Base-by-base conservation (phyloP, 2,888 invertebrate species). In the Hydropsyche betteni region DNA sequence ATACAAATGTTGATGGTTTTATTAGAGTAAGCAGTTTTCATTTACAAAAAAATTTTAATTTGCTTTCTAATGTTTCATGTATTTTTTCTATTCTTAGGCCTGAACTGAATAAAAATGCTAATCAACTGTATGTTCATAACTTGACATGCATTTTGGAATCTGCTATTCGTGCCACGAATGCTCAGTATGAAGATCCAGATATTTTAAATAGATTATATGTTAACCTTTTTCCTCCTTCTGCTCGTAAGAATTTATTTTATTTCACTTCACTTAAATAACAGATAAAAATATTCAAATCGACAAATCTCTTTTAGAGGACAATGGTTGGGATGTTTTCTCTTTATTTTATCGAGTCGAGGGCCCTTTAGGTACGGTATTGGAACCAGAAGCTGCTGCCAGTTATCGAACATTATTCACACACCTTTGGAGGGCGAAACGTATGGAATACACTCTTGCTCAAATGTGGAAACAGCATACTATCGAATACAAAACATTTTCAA, bases 1-100 rank as follows among this genome's bases (percentile, higher is more conserved):
- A 96, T 97, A 81, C 91, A 95, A 82, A 94, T 97, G 82, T 90
- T 99, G 74, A 93, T 99, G 91, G 95, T 97, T 81, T 88, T 97
- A 77, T 86, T 98, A 79, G 94, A 94, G 96, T 96, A 86, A 88
- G 91, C 88, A 61, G 6, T 44, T 44, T 44, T 44, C 3, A 8
- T 1, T 4, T 1, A 10, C 6, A 44, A 8, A 0, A 7, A 76
- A 69, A 34, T 61, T 69, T 16, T 1, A 24, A 69, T n/a, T 6
- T 70, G 34, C 0, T 75, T 24, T 70, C 10, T 33, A 61, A 64
- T 52, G 68, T 55, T 14, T 64, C 14, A 53, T 24, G 74, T 68
- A 44, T 6, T 44, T 8, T 75, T 79, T 81, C 79, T 79, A 74
- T 73, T 81, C 81, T 44, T 81, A 97, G 97, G 81, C 93, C 94